Evolutionary conservation across 1,140 invertebrate genomes (phyloP), one percentile per base, ranked within the genome.

Genomic region (Listronotus bonariensis): DNA sequence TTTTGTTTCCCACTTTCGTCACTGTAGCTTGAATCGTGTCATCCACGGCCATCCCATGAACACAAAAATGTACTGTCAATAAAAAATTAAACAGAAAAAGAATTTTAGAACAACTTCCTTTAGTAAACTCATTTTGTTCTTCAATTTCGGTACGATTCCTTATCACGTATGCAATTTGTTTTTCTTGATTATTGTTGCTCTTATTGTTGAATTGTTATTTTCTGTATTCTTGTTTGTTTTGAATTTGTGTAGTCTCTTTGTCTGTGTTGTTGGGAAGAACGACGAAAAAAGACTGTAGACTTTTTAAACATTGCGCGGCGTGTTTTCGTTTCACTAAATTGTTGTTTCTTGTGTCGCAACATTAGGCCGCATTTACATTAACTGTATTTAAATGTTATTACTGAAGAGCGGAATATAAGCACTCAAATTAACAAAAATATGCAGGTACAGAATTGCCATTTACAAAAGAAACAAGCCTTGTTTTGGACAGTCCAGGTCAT

Each of bases 1-100:
- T 52, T 38, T 34, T 52, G 12, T 52, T 52, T 14, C 49, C 49
- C 31, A 36, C 31, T 52, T 52, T 52, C 11, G 26, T 26, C 31
- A 52, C 49, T 1, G 7, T 34, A n/a, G 49, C 15, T 32, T n/a
- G 18, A 14, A 52, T 34, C 6, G 49, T 52, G 7, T 52, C 10
- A 14, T 36, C 31, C 26, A 36, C 4, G 18, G 49, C 20, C 15
- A 17, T 10, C 2, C 20, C 49, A n/a, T 32, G 10, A 38, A 15
- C 31, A 52, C 49, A 32, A 38, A 52, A 36, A 11, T 52, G 26
- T 1, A 36, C 49, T 3, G 14, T 36, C 26, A 52, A 34, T 1
- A 52, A 26, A 18, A 52, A 20, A 34, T 12, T 26, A 36, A 7
- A 9, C 12, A 52, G 12, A 52, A 14, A 14, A 18, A 36, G 3